phyloP scores from a whole-genome alignment of 2,113 vertebrate genomes.

The Colaptes auratus region DNA sequence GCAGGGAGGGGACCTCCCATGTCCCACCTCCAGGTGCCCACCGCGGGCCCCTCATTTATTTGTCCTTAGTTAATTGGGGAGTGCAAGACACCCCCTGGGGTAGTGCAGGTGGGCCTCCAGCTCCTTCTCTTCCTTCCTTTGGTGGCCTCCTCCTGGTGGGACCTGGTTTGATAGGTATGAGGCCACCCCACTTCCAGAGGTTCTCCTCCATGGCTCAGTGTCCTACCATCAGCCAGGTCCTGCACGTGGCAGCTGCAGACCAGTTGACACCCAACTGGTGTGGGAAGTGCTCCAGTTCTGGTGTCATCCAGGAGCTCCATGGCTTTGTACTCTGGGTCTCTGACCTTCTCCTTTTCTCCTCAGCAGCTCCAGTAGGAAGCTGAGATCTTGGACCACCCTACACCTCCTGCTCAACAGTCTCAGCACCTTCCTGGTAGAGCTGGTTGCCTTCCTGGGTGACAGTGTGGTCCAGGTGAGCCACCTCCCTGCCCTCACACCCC shows the following conservation, averaged over 20 bases:
- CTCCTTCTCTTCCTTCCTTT: too few relatives aligned
- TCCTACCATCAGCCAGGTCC: background rate
- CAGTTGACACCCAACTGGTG: background rate
- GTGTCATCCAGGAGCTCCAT: background rate
- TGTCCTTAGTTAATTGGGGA: background rate
- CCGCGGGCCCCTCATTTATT: background rate
- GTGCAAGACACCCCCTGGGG: too few relatives aligned
- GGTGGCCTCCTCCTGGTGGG: background rate
- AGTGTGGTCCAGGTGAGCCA: background rate
- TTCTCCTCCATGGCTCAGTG: background rate
- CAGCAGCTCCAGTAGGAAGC: background rate
- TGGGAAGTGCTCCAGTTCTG: background rate
- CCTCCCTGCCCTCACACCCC: too few relatives aligned
- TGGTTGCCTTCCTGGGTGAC: background rate
- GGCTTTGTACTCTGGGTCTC: background rate
- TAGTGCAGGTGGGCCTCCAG: background rate
- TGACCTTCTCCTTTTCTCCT: background rate
- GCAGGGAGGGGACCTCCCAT: background rate
- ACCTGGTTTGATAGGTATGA: background rate
- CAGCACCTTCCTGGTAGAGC: constrained; percentile 1
- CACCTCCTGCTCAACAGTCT: background rate
- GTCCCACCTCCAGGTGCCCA: background rate
- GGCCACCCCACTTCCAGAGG: background rate
- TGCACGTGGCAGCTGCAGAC: background rate
- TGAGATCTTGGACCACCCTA: background rate